Evolutionary conservation across 2,888 invertebrate genomes (phyloP).

Genomic region (Lymantria dispar): DNA sequence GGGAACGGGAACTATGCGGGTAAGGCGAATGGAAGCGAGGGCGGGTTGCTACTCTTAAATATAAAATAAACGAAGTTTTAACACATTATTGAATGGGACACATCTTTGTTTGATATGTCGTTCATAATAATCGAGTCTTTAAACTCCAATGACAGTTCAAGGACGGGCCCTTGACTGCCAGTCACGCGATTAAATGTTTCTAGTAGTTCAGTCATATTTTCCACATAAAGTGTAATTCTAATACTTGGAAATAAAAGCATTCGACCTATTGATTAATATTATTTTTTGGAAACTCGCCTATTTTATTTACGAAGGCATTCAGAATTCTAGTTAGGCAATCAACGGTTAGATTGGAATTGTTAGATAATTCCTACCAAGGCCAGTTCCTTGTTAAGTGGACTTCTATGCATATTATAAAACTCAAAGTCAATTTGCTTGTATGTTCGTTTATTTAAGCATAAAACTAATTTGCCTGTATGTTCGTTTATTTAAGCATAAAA

Average conservation of each 20-base stretch:
- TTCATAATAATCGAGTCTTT: slow-evolving; percentile 31
- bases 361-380: neutral
- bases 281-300: slow-evolving; percentile 6
- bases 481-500: neutral
- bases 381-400: neutral
- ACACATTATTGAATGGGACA: slow-evolving; percentile 7
- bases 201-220: slow-evolving; percentile 36
- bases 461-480: neutral
- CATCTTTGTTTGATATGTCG: slow-evolving; percentile 15
- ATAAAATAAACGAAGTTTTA: neutral
- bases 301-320: neutral
- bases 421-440: neutral
- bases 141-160: slow-evolving; percentile 41
- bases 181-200: slow-evolving; percentile 40
- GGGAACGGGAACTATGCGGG: too few species aligned
- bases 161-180: slow-evolving; percentile 34
- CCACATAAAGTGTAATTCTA: slow-evolving; percentile 36
- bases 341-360: neutral
- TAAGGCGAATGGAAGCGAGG: too few species aligned
- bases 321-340: neutral
- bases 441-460: neutral
- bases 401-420: neutral
- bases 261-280: slow-evolving; percentile 2
- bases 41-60: too few species aligned
- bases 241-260: slow-evolving; percentile 32